Evolutionary conservation across 2,797 vertebrate species (phyloP).

Genomic region (Fistularia tabacaria): DNA sequence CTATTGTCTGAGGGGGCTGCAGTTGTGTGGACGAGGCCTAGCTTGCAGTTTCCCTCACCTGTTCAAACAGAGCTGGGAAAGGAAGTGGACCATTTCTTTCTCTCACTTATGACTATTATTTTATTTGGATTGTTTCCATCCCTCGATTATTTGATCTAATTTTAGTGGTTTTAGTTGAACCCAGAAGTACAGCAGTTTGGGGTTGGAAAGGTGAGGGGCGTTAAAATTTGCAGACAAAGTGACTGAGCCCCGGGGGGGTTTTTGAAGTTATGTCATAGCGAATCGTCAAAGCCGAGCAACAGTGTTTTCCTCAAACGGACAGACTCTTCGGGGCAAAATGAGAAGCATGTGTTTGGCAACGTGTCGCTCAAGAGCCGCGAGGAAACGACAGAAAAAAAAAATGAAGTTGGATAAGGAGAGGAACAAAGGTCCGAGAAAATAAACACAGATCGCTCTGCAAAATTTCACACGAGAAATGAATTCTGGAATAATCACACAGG

Average conservation of each 20-base stretch:
- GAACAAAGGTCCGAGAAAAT: too few relatives aligned
- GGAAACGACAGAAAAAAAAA: too few relatives aligned
- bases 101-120: conserved; percentile 54
- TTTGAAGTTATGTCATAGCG: conserved; percentile 39
- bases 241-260: conserved; percentile 7
- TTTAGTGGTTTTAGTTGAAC: conserved; percentile 52
- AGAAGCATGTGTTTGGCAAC: too few relatives aligned
- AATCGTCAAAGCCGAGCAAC: conserved; percentile 3
- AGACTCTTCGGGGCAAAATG: neutral
- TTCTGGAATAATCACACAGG: too few relatives aligned
- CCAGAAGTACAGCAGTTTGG: conserved; percentile 30
- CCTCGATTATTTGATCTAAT: conserved; percentile 57
- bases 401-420: too few relatives aligned
- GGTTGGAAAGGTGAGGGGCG: conserved; percentile 20
- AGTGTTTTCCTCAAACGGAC: too few relatives aligned
- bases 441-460: too few relatives aligned
- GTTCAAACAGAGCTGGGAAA: conserved; percentile 71
- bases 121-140: conserved; percentile 28
- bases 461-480: too few relatives aligned
- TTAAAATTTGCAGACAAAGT: conserved; percentile 20
- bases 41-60: conserved; percentile 82
- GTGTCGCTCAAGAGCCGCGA: too few relatives aligned
- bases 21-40: conserved; percentile 61
- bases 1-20: conserved; percentile 57
- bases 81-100: conserved; percentile 73